Evolutionary conservation across 1,140 invertebrate species (phyloP), one percentile per base, ranked within the genome.

Genomic region (Octopus bimaculoides): DNA sequence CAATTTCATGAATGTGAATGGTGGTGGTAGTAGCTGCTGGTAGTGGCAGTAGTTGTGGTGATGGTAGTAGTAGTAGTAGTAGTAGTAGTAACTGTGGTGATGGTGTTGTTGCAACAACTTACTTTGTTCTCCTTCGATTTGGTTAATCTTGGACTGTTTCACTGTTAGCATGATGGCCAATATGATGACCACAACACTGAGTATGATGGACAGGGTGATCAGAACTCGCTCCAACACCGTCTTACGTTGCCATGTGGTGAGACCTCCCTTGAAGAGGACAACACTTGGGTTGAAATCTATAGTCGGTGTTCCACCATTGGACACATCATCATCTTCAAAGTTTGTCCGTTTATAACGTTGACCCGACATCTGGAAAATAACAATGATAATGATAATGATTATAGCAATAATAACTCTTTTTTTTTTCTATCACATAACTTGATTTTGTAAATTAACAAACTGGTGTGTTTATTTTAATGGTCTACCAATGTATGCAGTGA

Each of bases 101-200:
- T 41, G 26, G 26, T 41, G 26, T 41, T 41, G 3, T 41, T 41
- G 26, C 26, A 41, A 66, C n/a, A 66, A 52, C 26, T 75, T 75
- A 75, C 74, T 52, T 75, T n/a, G 52, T 41, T 41, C 12, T 6
- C 17, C 52, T 53, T 75, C 26, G 4, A 83, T 78, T 73, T 81
- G 71, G 20, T 83, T 80, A 55, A 85, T 81, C 41, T 84, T 75
- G 2, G 83, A 79, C 5, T 84, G 77, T 73, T 84, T 83, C 14
- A 90, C 87, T 41, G 92, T 91, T 56, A 94, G 86, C 53, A 93
- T 88, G 53, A 93, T 86, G 71, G 94, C 92, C 80, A 94, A 91
- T 80, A 89, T 83, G 54, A 89, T 82, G 41, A 91, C 81, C 0
- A 85, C 80, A 0, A 89, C 69, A 5, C 83, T 74, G 52, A 88